Base-by-base conservation (phyloP, 2,797 vertebrate species). In the Lithobates pipiens region DNA sequence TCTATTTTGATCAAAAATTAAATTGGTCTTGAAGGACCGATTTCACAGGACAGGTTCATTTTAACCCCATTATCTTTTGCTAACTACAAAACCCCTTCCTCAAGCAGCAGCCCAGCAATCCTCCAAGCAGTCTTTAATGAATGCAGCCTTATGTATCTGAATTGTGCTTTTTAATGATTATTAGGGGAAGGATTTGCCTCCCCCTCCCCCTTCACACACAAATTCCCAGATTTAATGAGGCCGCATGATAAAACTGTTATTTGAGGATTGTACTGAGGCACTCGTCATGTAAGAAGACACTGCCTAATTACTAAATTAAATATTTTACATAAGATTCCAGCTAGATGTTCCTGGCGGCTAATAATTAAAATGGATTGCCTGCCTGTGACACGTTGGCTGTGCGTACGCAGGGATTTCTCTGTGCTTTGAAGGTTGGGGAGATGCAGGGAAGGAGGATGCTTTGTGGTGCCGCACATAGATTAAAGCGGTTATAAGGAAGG, bases 261-360 rank as follows among this genome's bases (percentile, higher is more conserved):
- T 29, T 44, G 76, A 68, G 32, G 10, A 27, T 16, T 50, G 16
- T 10, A 11, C 63, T 5, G 10, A 27, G 36, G 13, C 42, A 8
- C 42, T 68, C 61, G 23, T 50, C 67, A 54, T 70, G 23, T 13
- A 42, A 10, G 42, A 44, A 68, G 39, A 29, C 46, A 18, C 44
- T 21, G 42, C 42, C 76, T 84, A 84, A 84, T 84, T 84, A 75
- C 32, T 71, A 72, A 84, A 71, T 77, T 84, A 84, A 77, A 84
- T 84, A 84, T 84, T 77, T 72, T 63, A 29, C 50, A 29, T 71
- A n/a, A 77, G 46, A 77, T 76, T 75, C 42, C 39, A n/a, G 73
- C 16, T 15, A 69, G 27, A 46, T 61, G 29, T 34, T 50, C 65
- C 82, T 84, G 34, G 32, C 42, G 76, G 82, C 32, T 77, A 72